A percentile compares a stretch with the other conserved stretches of the same genome.
These are phyloP conservation scores for Cryptomyrus ogoouensis DNA, from an alignment of 2,113 vertebrate species.

Conservation along the genomic window DNA sequence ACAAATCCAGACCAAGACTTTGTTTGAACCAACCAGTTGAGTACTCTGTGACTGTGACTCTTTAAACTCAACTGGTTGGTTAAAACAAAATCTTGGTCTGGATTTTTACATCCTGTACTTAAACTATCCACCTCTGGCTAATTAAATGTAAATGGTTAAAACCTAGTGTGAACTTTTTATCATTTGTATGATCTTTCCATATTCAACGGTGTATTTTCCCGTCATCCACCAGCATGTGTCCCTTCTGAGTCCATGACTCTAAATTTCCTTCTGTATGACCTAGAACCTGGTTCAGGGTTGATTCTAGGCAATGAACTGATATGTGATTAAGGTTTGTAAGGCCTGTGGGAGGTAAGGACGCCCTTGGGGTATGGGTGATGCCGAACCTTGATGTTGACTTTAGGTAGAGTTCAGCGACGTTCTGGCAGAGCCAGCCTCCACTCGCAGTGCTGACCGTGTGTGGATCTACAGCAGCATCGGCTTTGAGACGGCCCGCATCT, in stretches of 20 bases:
- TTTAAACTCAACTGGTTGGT: not conserved
- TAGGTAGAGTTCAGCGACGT: constrained; percentile 68
- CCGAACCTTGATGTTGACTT: not conserved
- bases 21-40: not conserved
- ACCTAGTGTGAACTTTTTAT: not conserved
- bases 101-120: not conserved
- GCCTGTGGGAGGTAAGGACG: not conserved
- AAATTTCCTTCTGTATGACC: not conserved
- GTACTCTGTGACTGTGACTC: not conserved
- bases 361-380: not conserved
- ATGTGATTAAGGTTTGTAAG: not conserved
- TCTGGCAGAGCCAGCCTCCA: constrained; percentile 55
- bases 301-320: not conserved
- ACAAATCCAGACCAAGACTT: not conserved
- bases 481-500: constrained; percentile 61
- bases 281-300: not conserved
- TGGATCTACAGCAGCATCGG: constrained; percentile 61
- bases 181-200: not conserved
- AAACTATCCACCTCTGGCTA: not conserved
- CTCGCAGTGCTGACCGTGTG: constrained; percentile 57
- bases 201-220: not conserved
- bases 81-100: not conserved
- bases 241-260: not conserved
- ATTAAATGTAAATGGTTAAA: not conserved
- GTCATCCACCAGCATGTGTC: not conserved